These are phyloP conservation scores for Drosophila cyrtoloma DNA, from an alignment of 2,888 invertebrate species.

Conservation along the genomic window DNA sequence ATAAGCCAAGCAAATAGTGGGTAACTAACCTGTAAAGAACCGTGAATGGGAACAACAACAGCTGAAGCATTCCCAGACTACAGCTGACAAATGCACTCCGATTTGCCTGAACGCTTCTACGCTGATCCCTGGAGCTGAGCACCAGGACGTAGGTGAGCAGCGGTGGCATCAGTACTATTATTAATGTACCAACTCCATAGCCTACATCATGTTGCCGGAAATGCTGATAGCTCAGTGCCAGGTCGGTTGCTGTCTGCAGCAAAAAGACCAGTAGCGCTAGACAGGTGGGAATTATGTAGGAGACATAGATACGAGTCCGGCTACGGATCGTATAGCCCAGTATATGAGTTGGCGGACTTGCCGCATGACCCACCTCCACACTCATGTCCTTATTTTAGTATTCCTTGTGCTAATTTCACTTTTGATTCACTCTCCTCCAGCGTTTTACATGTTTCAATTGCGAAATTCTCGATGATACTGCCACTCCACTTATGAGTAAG, in stretches of 20 bases:
- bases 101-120: slow-evolving; percentile 85
- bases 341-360: slow-evolving; percentile 80
- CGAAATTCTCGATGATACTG: slow-evolving; percentile 61
- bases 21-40: slow-evolving; percentile 86
- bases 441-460: slow-evolving; percentile 47
- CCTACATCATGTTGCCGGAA: slow-evolving; percentile 87
- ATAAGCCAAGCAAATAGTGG: background rate
- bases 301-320: slow-evolving; percentile 83
- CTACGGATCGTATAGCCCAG: slow-evolving; percentile 83
- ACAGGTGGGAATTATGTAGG: slow-evolving; percentile 86
- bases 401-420: background rate
- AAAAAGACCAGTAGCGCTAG: slow-evolving; percentile 88
- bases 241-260: slow-evolving; percentile 89
- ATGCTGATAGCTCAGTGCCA: slow-evolving; percentile 89
- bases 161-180: slow-evolving; percentile 87
- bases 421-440: background rate
- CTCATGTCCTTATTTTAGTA: slow-evolving; percentile 13
- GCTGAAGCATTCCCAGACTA: slow-evolving; percentile 69
- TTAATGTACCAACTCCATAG: slow-evolving; percentile 86
- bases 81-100: slow-evolving; percentile 58
- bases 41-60: slow-evolving; percentile 85
- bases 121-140: slow-evolving; percentile 87
- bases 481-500: slow-evolving; percentile 63
- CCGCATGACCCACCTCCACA: slow-evolving; percentile 77
- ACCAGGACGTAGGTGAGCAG: slow-evolving; percentile 87